Conservation (phyloP, 35 echinoderm and acorn worm species). For the Lytechinus variegatus region DNA sequence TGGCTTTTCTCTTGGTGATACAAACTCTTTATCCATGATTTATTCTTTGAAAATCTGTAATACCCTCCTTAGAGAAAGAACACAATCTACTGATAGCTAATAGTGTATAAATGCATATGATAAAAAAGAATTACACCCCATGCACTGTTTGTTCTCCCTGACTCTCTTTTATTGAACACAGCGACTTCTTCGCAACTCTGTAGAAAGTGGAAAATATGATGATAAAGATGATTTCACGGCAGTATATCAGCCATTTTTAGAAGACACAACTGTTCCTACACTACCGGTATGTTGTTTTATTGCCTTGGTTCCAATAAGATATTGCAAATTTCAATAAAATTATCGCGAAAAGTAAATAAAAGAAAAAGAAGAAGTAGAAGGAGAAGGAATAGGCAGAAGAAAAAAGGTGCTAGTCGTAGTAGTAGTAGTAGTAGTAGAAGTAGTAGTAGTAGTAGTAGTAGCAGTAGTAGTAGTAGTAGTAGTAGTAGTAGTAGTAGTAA, state of each 20-base stretch:
- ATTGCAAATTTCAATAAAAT: too few relatives aligned
- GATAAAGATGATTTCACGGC: conserved; percentile 89
- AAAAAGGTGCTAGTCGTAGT: background rate
- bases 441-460: background rate
- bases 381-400: background rate
- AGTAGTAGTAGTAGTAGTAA: too few relatives aligned
- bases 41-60: too few relatives aligned
- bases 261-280: conserved; percentile 74
- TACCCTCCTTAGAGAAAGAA: too few relatives aligned
- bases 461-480: too few relatives aligned
- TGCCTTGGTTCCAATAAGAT: background rate
- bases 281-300: conserved; percentile 34
- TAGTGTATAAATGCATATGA: too few relatives aligned
- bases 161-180: background rate
- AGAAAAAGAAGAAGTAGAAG: background rate
- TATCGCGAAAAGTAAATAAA: background rate
- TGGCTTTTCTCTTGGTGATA: too few relatives aligned
- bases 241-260: conserved; percentile 84
- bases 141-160: background rate
- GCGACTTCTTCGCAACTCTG: conserved; percentile 58
- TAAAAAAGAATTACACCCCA: background rate
- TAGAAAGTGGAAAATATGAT: conserved; percentile 76
- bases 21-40: too few relatives aligned
- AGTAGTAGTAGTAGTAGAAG: background rate
- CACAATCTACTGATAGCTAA: too few relatives aligned